Base-by-base conservation (phyloP, 2,888 invertebrate species). In the Tenthredo amoena region DNA sequence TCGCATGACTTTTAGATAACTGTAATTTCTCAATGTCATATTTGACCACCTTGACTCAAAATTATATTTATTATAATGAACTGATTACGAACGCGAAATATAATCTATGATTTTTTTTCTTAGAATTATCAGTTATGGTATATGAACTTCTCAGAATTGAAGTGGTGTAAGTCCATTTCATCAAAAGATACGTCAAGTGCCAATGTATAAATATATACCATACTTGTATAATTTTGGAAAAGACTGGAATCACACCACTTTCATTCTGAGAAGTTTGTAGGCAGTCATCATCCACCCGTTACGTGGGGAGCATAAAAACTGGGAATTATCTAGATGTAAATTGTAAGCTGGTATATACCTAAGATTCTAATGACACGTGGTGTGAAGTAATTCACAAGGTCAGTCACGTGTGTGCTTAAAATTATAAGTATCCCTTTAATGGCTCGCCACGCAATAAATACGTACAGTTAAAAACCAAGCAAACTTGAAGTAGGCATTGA, bases 291-390 rank as follows among this genome's bases (percentile, higher is more conserved):
- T 34, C 1, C 15, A 31, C 34, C 34, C 18, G 68, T 34, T 26
- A 40, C 9, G 9, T 7, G 40, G 12, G 10, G 26, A 62, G 21
- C 3, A 12, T 26, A 26, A 68, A 31, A 26, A 18, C 18, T 15
- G 68, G 1, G 34, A 31, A 68, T 68, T 68, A 68, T 68, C 62
- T 26, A 62, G 68, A 34, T 34, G 18, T 18, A 34, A 68, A 34
- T 68, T 68, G 31, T 62, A 15, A 31, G 68, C 34, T 65, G 21
- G 5, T 65, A 31, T 6, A 21, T 58, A 2, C 7, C 21, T 34
- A 68, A 34, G 4, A 68, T 68, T 34, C 18, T 68, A 34, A 68
- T 12, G 68, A 40, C 74, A 74, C 74, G 74, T 74, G 74, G 40
- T 74, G 43, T 43, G 21, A 74, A 74, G 37, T 74, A 31, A 21